Evolutionary conservation across 2,113 vertebrate species (phyloP).

Genomic region (Paramisgurnus dabryanus): DNA sequence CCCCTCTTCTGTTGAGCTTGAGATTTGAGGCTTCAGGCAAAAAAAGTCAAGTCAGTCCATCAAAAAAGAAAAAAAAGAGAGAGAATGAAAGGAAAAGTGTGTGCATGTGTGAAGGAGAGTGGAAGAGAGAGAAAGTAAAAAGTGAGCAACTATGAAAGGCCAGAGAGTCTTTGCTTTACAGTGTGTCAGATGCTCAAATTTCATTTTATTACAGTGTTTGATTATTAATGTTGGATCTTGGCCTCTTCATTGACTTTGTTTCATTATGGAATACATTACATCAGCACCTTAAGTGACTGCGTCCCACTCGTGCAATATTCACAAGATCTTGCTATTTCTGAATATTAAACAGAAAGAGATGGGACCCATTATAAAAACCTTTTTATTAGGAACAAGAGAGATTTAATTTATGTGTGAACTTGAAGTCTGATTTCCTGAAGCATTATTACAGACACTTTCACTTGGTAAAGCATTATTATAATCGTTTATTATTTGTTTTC

Average conservation of each 20-base stretch:
- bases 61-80: not conserved
- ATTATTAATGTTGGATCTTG: slow-evolving; percentile 87
- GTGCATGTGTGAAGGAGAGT: not conserved
- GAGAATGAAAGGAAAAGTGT: not conserved
- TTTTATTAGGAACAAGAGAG: too few relatives aligned
- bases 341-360: too few relatives aligned
- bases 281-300: slow-evolving; percentile 71
- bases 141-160: slow-evolving; percentile 45
- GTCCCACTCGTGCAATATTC: slow-evolving; percentile 83
- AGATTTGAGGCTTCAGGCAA: slow-evolving; percentile 21
- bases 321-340: slow-evolving; percentile 86
- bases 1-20: slow-evolving; percentile 18
- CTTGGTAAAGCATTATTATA: too few relatives aligned
- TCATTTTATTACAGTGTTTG: slow-evolving; percentile 84
- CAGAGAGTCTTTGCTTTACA: slow-evolving; percentile 70
- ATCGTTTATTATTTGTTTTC: too few relatives aligned
- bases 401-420: too few relatives aligned
- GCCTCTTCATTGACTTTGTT: slow-evolving; percentile 84
- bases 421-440: too few relatives aligned
- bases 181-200: slow-evolving; percentile 69
- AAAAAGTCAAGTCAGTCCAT: not conserved
- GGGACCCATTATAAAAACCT: too few relatives aligned
- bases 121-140: slow-evolving; percentile 41
- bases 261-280: slow-evolving; percentile 71
- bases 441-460: too few relatives aligned